Evolutionary conservation across 2,888 invertebrate genomes (phyloP).

Genomic region (Coenonympha glycerion): DNA sequence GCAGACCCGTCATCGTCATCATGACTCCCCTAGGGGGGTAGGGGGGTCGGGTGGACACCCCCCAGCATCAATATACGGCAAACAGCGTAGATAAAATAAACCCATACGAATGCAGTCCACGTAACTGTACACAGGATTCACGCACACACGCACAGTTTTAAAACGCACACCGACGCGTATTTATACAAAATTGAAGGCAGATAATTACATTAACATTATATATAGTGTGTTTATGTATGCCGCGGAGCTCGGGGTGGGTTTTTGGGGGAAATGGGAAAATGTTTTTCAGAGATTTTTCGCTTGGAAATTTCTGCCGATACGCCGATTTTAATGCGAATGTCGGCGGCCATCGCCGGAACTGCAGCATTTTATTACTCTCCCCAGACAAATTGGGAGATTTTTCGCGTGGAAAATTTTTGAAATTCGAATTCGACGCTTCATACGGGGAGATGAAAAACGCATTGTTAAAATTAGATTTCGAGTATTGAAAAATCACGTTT

Average conservation of each 20-base stretch:
- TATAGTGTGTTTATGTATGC: conserved; percentile 37
- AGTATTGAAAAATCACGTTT: background rate
- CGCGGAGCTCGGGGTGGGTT: conserved; percentile 29
- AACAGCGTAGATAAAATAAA: conserved; percentile 65
- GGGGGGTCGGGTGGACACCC: conserved; percentile 29
- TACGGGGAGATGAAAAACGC: background rate
- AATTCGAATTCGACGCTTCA: conserved; percentile 8
- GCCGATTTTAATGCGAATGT: conserved; percentile 37
- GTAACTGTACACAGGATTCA: conserved; percentile 23
- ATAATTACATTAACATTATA: conserved; percentile 64
- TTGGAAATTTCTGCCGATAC: conserved; percentile 32
- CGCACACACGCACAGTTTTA: conserved; percentile 25
- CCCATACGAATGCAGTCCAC: conserved; percentile 36
- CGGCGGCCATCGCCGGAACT: conserved; percentile 25
- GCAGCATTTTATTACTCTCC: conserved; percentile 22
- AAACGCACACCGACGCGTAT: conserved; percentile 30
- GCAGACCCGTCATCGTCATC: conserved; percentile 69
- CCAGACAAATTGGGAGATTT: conserved; percentile 14
- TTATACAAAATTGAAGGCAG: conserved; percentile 65
- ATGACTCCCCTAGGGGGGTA: conserved; percentile 42
- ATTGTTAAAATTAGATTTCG: conserved; percentile 4
- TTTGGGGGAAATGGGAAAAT: conserved; percentile 43
- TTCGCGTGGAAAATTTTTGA: conserved; percentile 3
- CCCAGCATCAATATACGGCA: conserved; percentile 62
- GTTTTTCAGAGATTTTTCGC: conserved; percentile 47